A percentile compares a stretch with the other conserved stretches of the same genome.
These are phyloP conservation scores for Cyprinella venusta DNA, from an alignment of 2,797 vertebrate genomes.

Conservation along the genomic window DNA sequence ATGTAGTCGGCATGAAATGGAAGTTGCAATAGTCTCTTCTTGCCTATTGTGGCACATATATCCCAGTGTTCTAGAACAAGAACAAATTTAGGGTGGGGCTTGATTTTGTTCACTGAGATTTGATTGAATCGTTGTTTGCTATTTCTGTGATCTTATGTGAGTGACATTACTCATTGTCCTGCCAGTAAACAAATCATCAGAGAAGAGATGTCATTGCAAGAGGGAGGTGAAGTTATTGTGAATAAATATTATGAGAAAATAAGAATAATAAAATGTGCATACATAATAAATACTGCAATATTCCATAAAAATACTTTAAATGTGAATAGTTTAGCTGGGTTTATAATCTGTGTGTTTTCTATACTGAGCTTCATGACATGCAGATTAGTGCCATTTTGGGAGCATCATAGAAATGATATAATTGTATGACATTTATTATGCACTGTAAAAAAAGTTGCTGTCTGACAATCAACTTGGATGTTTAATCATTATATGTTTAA, in stretches of 20 bases:
- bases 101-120: background rate
- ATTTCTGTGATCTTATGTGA: background rate
- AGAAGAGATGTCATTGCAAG: background rate
- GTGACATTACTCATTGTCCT: background rate
- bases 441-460: too few species aligned
- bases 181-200: background rate
- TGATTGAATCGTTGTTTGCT: background rate
- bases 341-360: background rate
- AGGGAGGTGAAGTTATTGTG: background rate
- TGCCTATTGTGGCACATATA: background rate
- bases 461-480: too few species aligned
- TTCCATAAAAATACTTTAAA: background rate
- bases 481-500: too few species aligned
- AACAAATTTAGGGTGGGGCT: background rate
- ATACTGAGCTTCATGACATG: background rate
- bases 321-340: background rate
- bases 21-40: background rate
- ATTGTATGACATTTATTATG: background rate
- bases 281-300: too few species aligned
- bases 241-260: background rate
- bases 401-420: background rate
- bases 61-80: background rate
- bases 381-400: background rate
- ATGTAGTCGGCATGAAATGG: background rate
- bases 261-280: background rate